Evolutionary conservation across 2,113 vertebrate genomes (phyloP).

Genomic region (Dasyornis broadbenti): DNA sequence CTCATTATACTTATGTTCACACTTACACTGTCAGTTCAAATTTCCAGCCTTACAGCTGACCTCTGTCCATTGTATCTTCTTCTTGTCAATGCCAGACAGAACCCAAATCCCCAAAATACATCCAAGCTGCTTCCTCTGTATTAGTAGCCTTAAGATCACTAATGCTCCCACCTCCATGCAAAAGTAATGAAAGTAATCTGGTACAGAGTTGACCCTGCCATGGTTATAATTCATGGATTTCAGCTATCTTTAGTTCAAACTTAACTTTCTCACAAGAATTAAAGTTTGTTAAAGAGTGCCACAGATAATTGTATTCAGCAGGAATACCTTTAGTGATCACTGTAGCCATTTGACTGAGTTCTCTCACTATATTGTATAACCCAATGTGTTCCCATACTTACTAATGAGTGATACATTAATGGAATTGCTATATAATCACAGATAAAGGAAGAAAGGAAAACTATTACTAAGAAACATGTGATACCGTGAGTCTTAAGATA

Average conservation of each 20-base stretch:
- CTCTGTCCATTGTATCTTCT: background rate
- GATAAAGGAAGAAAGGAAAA: constrained; percentile 17
- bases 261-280: background rate
- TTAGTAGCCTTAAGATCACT: background rate
- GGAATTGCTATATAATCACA: background rate
- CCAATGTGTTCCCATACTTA: background rate
- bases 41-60: background rate
- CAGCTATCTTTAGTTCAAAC: background rate
- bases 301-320: background rate
- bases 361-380: background rate
- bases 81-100: background rate
- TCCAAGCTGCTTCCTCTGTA: background rate
- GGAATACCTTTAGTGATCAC: background rate
- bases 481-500: background rate
- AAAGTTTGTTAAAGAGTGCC: background rate
- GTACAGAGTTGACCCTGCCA: background rate
- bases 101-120: background rate
- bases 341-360: background rate
- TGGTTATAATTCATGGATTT: background rate
- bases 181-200: background rate
- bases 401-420: background rate
- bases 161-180: background rate
- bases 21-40: background rate
- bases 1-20: background rate
- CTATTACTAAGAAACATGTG: background rate